Base-by-base conservation (phyloP, 2,888 invertebrate species). In the Campoplex nolae region DNA sequence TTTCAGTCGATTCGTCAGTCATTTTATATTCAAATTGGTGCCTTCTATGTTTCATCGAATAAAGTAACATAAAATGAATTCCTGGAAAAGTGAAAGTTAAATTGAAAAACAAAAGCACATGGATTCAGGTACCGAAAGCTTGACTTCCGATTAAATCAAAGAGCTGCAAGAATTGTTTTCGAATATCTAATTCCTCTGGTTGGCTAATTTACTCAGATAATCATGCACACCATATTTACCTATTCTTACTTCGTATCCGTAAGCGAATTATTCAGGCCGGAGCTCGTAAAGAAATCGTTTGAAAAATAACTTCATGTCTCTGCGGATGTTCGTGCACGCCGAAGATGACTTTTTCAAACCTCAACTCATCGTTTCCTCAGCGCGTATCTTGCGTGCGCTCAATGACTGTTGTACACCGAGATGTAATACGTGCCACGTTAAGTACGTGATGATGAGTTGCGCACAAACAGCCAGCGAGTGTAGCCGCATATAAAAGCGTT, bases 381-480 rank as follows among this genome's bases (percentile, higher is more conserved):
- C 48, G 42, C 56, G n/a, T 48, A 74, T 54, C 16, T 77, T 54
- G 76, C 81, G 73, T 73, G 85, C 58, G 62, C 35, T 45, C 78
- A 77, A 82, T 85, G 65, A 74, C 48, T 67, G 28, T 38, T 68
- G 54, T 32, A 38, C 65, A 38, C 51, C 18, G 28, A 65, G 65
- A 54, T 32, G 42, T 76, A 71, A 74, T 62, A 62, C 32, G 45
- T 42, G 67, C 68, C 35, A 56, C 65, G 76, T 78, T 82, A 82
- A 82, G 85, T 85, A 85, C 73, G 77, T 78, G 81, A 85, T 77
- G 77, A 82, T 85, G 81, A 81, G 65, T 71, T 45, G 62, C 18
- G 56, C 67, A 54, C 75, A 45, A 54, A 71, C 35, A 51, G 35
- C 71, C 62, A 70, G 85, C 81, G 67, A 65, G 32, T 32, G 35